Base-by-base conservation (phyloP, 1,140 invertebrate species). In the Trypoxylus dichotomus region DNA sequence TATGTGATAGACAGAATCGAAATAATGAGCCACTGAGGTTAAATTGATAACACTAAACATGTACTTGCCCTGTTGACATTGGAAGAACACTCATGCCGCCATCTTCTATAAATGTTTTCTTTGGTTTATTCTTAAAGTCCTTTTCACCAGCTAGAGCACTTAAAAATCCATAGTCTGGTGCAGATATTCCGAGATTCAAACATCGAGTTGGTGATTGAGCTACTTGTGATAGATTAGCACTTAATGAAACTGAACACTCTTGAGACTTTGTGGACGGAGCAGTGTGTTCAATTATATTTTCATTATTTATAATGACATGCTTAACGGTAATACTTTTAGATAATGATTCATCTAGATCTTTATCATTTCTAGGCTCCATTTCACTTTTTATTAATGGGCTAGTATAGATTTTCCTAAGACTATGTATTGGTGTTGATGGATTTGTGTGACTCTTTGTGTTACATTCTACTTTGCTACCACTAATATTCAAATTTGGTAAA, bases 91-190 rank as follows among this genome's bases (percentile, higher is more conserved):
- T 89, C 80, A 83, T 87, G n/a, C 89, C 87, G 29, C 90, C 89
- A 83, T 91, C 91, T 82, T 92, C 91, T 81, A 93, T 91, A 72
- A 92, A 91, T 63, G 89, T 90, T 75, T 90, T 91, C n/a, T 87
- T 89, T 6, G 87, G 86, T 6, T 84, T 80, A 21, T 86, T 88
- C 79, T 86, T 85, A n/a, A 88, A 86, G 54, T 89, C 88, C 68
- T 91, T 91, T 74, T 89, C 87, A 1, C 90, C 90, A 63, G 89
- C 86, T 25, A 86, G 80, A 7, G 87, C 85, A 13, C 58, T 80
- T 60, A 87, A 74, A 74, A 85, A 84, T 76, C 79, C 81, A 77
- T 85, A 84, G 75, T 84, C 85, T 7, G 85, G 81, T 19, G 77
- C 75, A 15, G 81, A 81, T 27, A 76, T 43, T 19, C 63, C 60